Evolutionary conservation across 2,888 invertebrate genomes (phyloP).

Genomic region (Gonocerus acuteangulatus): DNA sequence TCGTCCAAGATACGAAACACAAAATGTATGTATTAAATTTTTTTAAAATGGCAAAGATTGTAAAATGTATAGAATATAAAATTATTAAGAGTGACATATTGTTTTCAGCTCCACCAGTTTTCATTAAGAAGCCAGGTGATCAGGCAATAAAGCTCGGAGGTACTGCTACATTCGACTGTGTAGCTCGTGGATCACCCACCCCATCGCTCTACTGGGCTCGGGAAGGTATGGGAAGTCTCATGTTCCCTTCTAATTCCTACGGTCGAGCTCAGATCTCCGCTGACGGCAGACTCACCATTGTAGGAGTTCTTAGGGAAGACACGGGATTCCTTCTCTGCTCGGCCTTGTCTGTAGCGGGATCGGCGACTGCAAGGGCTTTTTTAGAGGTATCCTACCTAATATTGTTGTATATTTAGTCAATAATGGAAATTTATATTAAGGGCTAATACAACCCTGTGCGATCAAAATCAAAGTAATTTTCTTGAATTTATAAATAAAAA

Average conservation of each 20-base stretch:
- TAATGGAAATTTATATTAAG: too few species aligned
- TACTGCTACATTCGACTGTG: conserved; percentile 82
- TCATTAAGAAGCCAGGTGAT: conserved; percentile 75
- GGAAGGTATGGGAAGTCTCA: conserved; percentile 67
- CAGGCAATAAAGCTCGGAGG: conserved; percentile 80
- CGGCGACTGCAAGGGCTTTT: conserved; percentile 75
- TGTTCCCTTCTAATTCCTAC: conserved; percentile 70
- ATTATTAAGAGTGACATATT: too few species aligned
- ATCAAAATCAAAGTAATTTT: too few species aligned
- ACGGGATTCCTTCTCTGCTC: conserved; percentile 87
- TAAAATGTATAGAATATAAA: too few species aligned
- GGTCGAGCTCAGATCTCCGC: conserved; percentile 58
- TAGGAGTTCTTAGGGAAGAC: conserved; percentile 55
- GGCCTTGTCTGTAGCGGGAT: conserved; percentile 90
- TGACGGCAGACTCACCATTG: conserved; percentile 54
- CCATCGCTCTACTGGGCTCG: conserved; percentile 94
- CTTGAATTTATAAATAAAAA: too few species aligned
- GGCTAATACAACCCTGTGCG: too few species aligned
- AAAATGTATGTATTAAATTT: too few species aligned
- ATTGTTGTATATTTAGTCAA: not conserved
- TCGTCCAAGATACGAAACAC: too few species aligned
- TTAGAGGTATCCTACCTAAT: conserved; percentile 57
- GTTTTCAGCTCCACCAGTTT: conserved; percentile 74
- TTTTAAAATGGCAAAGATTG: too few species aligned
- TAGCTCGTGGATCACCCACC: conserved; percentile 81